Evolutionary conservation across 2,888 invertebrate genomes (phyloP).

Genomic region (Caenorhabditis auriculariae): DNA sequence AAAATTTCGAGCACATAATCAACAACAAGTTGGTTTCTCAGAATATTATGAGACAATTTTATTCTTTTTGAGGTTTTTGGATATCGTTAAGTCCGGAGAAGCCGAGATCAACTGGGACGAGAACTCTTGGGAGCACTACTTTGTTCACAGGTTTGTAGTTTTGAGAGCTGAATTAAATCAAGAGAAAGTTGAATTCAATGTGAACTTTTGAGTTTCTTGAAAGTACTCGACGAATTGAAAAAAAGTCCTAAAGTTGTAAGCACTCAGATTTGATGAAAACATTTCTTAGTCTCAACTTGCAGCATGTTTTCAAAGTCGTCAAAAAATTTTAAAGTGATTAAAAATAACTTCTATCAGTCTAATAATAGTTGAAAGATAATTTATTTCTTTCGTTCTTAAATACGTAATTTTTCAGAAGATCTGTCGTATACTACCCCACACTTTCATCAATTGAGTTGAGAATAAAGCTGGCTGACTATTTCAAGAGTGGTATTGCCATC

Average conservation of each 20-base stretch:
- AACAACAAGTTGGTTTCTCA: slow-evolving; percentile 15
- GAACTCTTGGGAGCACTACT: slow-evolving; percentile 42
- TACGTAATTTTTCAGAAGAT: slow-evolving; percentile 6
- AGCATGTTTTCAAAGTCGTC: too few relatives aligned
- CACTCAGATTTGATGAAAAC: too few relatives aligned
- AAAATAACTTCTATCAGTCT: too few relatives aligned
- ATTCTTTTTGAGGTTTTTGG: slow-evolving; percentile 40
- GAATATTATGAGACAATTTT: background rate
- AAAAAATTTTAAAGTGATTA: too few relatives aligned
- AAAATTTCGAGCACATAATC: slow-evolving; percentile 28
- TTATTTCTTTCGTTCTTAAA: too few relatives aligned
- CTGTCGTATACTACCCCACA: slow-evolving; percentile 47
- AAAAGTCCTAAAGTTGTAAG: too few relatives aligned
- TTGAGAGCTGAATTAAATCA: background rate
- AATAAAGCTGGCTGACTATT: slow-evolving; percentile 44
- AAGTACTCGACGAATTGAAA: too few relatives aligned
- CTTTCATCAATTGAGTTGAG: slow-evolving; percentile 46
- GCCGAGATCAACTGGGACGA: slow-evolving; percentile 42
- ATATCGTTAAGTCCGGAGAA: slow-evolving; percentile 26
- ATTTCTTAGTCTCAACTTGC: too few relatives aligned
- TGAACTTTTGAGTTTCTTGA: background rate
- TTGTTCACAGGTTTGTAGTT: background rate
- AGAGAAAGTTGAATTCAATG: background rate
- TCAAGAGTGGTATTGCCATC: slow-evolving; percentile 50
- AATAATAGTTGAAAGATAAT: too few relatives aligned